Evolutionary conservation across 2,888 invertebrate species (phyloP).

Genomic region (Osedax frankpressi): DNA sequence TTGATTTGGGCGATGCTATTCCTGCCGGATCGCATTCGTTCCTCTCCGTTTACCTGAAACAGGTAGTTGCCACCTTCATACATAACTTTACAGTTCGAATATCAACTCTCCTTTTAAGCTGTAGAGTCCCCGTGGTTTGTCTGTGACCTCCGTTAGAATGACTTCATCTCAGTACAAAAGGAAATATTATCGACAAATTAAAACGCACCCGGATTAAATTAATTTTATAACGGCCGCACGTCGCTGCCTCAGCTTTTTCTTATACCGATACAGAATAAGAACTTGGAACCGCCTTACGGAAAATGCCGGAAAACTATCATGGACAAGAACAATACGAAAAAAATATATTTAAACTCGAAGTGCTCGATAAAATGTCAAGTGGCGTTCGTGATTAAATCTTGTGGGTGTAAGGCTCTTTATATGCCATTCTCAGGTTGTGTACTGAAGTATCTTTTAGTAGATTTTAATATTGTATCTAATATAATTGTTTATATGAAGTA

Average conservation of each 20-base stretch:
- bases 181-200: too few relatives aligned
- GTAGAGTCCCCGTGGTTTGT: too few relatives aligned
- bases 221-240: too few relatives aligned
- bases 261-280: background rate
- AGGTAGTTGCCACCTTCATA: too few relatives aligned
- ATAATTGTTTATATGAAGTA: too few relatives aligned
- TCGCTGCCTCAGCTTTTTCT: background rate
- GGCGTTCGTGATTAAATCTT: constrained; percentile 17
- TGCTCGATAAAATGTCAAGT: constrained; percentile 28
- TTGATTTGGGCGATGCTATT: constrained; percentile 3
- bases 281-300: background rate
- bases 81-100: too few relatives aligned
- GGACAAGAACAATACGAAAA: background rate
- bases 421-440: constrained; percentile 23
- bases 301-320: background rate
- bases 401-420: constrained; percentile 27
- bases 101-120: too few relatives aligned
- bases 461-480: too few relatives aligned
- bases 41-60: constrained; percentile 26
- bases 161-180: too few relatives aligned
- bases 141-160: too few relatives aligned
- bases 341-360: constrained; percentile 5
- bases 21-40: constrained; percentile 20
- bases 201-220: too few relatives aligned
- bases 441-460: too few relatives aligned